Conservation (phyloP, 2,888 invertebrate species). For the Cephus rjabovi region DNA sequence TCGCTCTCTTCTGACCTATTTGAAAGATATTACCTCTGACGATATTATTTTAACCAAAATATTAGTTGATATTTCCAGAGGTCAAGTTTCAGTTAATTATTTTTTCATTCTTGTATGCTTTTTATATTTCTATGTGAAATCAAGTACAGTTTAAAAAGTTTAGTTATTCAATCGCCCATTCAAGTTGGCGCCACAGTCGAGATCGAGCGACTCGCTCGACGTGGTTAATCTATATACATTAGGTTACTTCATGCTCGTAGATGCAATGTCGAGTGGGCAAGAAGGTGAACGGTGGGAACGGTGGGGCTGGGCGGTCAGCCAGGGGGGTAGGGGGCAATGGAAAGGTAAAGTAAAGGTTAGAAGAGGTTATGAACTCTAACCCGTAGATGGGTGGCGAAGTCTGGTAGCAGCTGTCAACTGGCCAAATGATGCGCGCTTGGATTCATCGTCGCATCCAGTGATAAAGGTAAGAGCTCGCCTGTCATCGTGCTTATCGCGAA, state of each 20-base stretch:
- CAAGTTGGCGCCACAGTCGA: too few relatives aligned
- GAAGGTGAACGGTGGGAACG: constrained; percentile 39
- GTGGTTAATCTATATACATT: not conserved
- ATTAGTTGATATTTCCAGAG: too few relatives aligned
- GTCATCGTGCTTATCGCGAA: too few relatives aligned
- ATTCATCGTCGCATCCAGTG: constrained; percentile 34
- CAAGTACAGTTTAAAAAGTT: too few relatives aligned
- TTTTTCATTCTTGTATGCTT: too few relatives aligned
- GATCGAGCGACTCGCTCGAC: not conserved
- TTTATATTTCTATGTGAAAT: too few relatives aligned
- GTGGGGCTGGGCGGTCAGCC: constrained; percentile 39
- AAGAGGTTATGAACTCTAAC: constrained; percentile 60
- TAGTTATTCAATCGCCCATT: too few relatives aligned
- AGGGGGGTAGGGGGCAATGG: constrained; percentile 41
- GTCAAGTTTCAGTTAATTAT: too few relatives aligned
- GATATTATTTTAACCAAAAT: too few relatives aligned
- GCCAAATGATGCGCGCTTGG: constrained; percentile 41
- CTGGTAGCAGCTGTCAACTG: constrained; percentile 46
- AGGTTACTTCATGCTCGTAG: not conserved
- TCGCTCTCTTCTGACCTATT: too few relatives aligned
- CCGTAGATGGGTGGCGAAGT: constrained; percentile 44
- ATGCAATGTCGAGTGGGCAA: constrained; percentile 37
- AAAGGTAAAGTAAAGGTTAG: constrained; percentile 55
- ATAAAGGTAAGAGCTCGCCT: constrained; percentile 39
- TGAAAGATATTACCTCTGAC: too few relatives aligned